Percentiles rank a stretch among this genome's conserved stretches.
phyloP scores from a whole-genome alignment of 2,113 vertebrate genomes.

The Pseudorhombus dupliciocellatus region DNA sequence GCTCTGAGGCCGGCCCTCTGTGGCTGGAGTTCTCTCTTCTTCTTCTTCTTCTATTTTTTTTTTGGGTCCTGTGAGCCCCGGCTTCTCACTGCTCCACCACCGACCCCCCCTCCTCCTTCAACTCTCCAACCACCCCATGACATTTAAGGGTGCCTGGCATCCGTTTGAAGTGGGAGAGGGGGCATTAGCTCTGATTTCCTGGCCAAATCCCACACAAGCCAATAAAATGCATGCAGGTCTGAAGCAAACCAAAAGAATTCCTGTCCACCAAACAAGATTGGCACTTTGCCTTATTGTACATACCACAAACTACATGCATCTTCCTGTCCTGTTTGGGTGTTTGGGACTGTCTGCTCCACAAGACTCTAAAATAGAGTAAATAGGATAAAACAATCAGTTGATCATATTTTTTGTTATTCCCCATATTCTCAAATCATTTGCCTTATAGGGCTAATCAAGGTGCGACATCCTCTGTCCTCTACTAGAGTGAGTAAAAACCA shows the following conservation, averaged over 20 bases:
- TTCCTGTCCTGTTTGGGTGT: slow-evolving; percentile 7
- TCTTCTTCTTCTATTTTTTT: background rate
- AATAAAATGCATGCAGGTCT: slow-evolving; percentile 79
- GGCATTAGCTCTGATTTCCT: slow-evolving; percentile 84
- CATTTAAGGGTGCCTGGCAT: slow-evolving; percentile 82
- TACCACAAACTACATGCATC: background rate
- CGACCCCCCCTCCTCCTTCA: slow-evolving; percentile 49
- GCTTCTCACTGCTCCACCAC: slow-evolving; percentile 45
- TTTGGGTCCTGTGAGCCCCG: slow-evolving; percentile 20
- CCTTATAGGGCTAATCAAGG: too few species aligned
- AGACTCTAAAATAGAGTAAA: slow-evolving; percentile 21
- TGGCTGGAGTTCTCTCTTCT: slow-evolving; percentile 64
- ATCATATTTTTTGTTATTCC: too few species aligned
- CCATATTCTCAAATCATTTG: background rate
- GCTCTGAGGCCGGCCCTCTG: slow-evolving; percentile 47
- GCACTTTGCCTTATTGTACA: slow-evolving; percentile 44
- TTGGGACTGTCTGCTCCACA: background rate
- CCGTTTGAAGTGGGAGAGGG: slow-evolving; percentile 80
- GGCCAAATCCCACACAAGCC: slow-evolving; percentile 80
- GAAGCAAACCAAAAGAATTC: slow-evolving; percentile 73
- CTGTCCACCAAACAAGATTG: slow-evolving; percentile 65
- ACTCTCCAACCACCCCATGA: slow-evolving; percentile 77
- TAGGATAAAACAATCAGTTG: background rate
- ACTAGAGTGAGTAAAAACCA: too few species aligned
- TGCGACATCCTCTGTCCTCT: too few species aligned